Evolutionary conservation across 2,113 vertebrate species (phyloP), one percentile per base, ranked within the genome.

Genomic region (Amphiprion percula): DNA sequence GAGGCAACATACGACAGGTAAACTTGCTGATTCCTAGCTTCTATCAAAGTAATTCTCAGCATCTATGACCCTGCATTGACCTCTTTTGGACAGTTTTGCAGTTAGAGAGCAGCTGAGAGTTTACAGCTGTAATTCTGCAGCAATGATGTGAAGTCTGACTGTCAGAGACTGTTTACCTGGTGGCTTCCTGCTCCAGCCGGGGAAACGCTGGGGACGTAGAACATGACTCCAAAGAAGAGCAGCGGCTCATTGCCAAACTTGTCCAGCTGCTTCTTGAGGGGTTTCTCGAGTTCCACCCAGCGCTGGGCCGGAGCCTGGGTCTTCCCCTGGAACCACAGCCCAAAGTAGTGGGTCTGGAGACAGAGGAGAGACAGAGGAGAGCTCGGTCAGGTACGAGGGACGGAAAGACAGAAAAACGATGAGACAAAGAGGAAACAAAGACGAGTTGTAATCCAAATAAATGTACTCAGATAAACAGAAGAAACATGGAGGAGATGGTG

Each of bases 281-380:
- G 96, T 56, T 99, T 99, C 94, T 99, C 97, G 85, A 99, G 94
- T 93, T 99, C 98, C 88, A 99, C 97, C 98, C 98, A 99, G 92
- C 98, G 95, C 59, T 95, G 95, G 74, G 96, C 95, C 78, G 97
- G 97, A 87, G 88, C 94, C 93, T 99, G 97, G 87, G 87, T 95
- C 94, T 99, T 99, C 83, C 96, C 97, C 66, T 98, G 95, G 93
- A 98, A 99, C 96, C 96, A 99, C 78, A 99, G 95, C 78, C 98
- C 97, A 0, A 99, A 99, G 93, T 96, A 99, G 91, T 96, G 96
- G 0, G 96, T 97, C 98, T 99, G 86, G 60, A 89, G 21, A 64
- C 15, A 3, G 44, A 33, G 33, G 4, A 91, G 77, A 91, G 84
- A 88, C 23, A 0, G 83, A 74, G 12, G 19, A 44, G 26, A 46